phyloP scores from a whole-genome alignment of 2,113 vertebrate genomes.

The Girardinichthys multiradiatus region DNA sequence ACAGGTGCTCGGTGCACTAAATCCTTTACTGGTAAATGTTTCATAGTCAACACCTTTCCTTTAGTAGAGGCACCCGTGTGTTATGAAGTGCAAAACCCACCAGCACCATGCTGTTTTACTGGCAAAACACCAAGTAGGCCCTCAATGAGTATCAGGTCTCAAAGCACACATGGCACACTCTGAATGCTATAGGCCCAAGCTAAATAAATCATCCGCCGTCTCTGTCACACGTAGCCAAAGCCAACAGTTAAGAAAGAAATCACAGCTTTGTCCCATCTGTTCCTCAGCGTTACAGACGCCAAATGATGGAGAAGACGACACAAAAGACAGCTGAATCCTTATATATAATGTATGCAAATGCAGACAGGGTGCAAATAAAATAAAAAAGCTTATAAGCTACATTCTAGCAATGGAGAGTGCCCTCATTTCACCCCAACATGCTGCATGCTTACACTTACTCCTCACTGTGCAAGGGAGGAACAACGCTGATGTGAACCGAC shows the following conservation, averaged over 20 bases:
- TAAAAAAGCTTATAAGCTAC: not conserved
- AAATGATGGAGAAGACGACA: conserved; percentile 47
- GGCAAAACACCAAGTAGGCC: conserved; percentile 56
- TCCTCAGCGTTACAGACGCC: conserved; percentile 25
- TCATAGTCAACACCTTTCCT: conserved; percentile 56
- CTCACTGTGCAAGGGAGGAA: conserved; percentile 2
- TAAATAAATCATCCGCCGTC: conserved; percentile 70
- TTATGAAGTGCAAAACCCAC: conserved; percentile 63
- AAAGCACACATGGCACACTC: conserved; percentile 61
- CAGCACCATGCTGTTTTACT: conserved; percentile 56
- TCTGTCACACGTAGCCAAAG: conserved; percentile 43
- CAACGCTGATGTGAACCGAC: conserved; percentile 21
- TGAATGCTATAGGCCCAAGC: conserved; percentile 39
- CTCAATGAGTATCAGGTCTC: conserved; percentile 68
- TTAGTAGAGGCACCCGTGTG: conserved; percentile 46
- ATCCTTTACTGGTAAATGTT: conserved; percentile 40
- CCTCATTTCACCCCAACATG: conserved; percentile 16
- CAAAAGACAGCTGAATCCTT: conserved; percentile 32
- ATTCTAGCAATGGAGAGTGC: not conserved
- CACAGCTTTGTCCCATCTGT: conserved; percentile 66
- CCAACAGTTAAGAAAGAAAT: conserved; percentile 52
- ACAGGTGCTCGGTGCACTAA: conserved; percentile 30
- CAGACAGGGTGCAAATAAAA: conserved; percentile 29
- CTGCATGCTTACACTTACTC: conserved; percentile 6
- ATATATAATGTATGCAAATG: conserved; percentile 43